Base-by-base conservation (phyloP, 2,797 vertebrate genomes). In the Acrocephalus scirpaceus region DNA sequence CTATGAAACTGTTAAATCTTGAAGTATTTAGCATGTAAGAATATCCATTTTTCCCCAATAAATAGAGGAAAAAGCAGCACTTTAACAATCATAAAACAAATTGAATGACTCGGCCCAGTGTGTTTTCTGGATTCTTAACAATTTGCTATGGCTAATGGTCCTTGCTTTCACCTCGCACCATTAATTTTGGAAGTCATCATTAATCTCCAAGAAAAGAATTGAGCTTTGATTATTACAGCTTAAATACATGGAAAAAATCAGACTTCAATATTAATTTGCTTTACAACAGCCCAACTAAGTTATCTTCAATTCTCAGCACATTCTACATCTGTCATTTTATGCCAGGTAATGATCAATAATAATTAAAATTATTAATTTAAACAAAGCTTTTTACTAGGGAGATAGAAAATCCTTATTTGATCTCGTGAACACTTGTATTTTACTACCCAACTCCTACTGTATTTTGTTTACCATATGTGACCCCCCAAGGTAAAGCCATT, bases 221-320 rank as follows among this genome's bases (percentile, higher is more conserved):
- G 70, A 88, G 73, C 45, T 95, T 97, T 94, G 61, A 93, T 95
- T 94, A 80, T 95, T 96, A 96, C 85, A 95, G 73, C 64, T 83
- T 97, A 96, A 97, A 90, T 96, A 96, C 54, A 92, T 69, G 54
- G 78, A 67, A 96, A 95, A n/a, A 97, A 94, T 92, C 94, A 97
- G 84, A 96, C 72, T 93, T 90, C 97, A 96, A 94, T 95, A 96
- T 92, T 92, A 92, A 92, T 92, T 96, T 92, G 36, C 66, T 93
- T 91, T 45, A 93, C 80, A 92, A 95, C 17, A 77, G 70, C 58
- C 82, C 86, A 94, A 86, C 66, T 92, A 82, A 78, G 62, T 82
- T 67, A 44, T 53, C 76, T 88, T 93, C 66, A 85, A 66, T 91
- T 95, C 76, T 88, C 74, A 85, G 57, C 0, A 5, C 47, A 73